Evolutionary conservation across 2,888 invertebrate genomes (phyloP), one percentile per base, ranked within the genome.

Genomic region (Epinotia brunnichana): DNA sequence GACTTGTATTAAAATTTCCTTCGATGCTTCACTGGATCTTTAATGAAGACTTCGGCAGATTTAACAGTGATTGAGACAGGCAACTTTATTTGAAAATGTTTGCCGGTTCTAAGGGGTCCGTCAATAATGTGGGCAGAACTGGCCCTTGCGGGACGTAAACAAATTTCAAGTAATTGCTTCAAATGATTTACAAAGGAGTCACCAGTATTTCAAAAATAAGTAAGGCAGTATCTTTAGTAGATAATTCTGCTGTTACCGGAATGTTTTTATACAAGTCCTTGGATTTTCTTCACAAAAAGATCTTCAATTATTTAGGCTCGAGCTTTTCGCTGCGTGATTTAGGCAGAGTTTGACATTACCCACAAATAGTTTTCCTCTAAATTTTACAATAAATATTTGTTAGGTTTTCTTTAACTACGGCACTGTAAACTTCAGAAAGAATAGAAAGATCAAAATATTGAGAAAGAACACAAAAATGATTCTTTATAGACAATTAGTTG

Each of bases 1-100:
- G 81, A 83, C 77, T 83, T 79, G 76, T 83, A 80, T 85, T 83
- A 81, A 82, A 82, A 81, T 82, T 82, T 79, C 75, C 77, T 78
- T 73, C 74, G 73, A 80, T 80, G 76, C 76, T 77, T 79, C 78
- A 74, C 76, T 60, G 73, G 69, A 75, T 68, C 75, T 75, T 78
- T 77, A 79, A 79, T 79, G 76, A 77, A 79, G 78, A 74, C 74
- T 75, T 75, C 71, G 76, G 75, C 75, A 77, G 77, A 77, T 75
- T 74, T 74, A 75, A 69, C 69, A 74, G 74, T 70, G 74, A 73
- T 75, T 69, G 63, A 69, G 59, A 59, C 61, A 69, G 63, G 63
- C 69, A 73, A 73, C 73, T 73, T 69, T 63, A 73, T 69, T 73
- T 69, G 68, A 73, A 73, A 73, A 69, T 73, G 62, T 73, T 69